Percentiles rank a stretch among this genome's conserved stretches.
Evolutionary conservation across 2,113 vertebrate genomes (phyloP).

Genomic region (Pygoscelis antarcticus): DNA sequence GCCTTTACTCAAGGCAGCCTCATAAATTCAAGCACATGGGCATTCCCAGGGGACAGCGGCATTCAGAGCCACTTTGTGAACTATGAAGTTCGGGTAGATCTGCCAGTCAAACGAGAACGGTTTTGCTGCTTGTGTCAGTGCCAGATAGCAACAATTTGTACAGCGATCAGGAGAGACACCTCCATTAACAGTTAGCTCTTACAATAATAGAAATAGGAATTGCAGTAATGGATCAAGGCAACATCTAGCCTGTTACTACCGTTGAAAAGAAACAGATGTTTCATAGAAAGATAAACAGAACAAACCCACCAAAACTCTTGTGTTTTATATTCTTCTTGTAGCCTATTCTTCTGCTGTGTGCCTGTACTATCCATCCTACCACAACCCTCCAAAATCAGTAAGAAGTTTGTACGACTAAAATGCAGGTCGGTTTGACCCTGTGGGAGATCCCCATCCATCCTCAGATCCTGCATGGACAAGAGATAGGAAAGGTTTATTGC

Average conservation of each 20-base stretch:
- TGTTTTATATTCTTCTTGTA: neutral
- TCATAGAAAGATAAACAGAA: neutral
- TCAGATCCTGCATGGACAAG: neutral
- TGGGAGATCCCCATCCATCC: neutral
- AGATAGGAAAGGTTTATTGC: neutral
- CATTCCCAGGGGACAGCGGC: neutral
- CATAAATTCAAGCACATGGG: neutral
- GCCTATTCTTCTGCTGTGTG: neutral
- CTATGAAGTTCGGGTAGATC: neutral
- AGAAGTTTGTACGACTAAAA: neutral
- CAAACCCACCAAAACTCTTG: neutral
- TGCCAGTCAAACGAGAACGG: neutral
- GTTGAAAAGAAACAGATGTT: neutral
- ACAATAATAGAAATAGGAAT: neutral
- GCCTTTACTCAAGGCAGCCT: neutral
- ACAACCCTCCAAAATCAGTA: neutral
- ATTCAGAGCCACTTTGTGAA: neutral
- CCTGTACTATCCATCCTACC: neutral
- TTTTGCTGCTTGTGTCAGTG: neutral
- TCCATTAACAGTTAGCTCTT: neutral
- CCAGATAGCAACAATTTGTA: neutral
- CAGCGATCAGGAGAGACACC: rapidly evolving
- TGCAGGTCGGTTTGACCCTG: neutral
- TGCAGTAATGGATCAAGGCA: neutral
- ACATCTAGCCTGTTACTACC: neutral